These are phyloP conservation scores for Lemur catta DNA, from an alignment of 2,797 vertebrate genomes.

Conservation along the genomic window DNA sequence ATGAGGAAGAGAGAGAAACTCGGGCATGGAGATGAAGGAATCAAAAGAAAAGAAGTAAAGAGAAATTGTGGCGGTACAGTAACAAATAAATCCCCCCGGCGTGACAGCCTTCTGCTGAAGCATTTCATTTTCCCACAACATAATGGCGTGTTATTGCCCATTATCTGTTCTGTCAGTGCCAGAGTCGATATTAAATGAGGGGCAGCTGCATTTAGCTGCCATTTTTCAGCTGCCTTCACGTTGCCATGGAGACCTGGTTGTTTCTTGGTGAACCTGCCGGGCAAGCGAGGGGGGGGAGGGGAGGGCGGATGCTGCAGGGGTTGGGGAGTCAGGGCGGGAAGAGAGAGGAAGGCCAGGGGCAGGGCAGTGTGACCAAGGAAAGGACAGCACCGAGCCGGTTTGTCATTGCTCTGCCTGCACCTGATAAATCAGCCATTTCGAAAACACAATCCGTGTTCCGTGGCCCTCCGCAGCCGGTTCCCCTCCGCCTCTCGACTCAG, in stretches of 20 bases:
- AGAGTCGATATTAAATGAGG: constrained; percentile 97
- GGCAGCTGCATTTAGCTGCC: constrained; percentile 92
- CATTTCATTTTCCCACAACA: constrained; percentile 93
- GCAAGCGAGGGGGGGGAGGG: neutral
- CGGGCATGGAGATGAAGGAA: constrained; percentile 17
- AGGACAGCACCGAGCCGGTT: neutral
- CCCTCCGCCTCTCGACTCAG: neutral
- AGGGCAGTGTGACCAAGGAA: neutral
- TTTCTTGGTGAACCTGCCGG: constrained; percentile 76
- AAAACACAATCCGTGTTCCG: constrained; percentile 48
- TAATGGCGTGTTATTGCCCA: constrained; percentile 95
- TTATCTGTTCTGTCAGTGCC: constrained; percentile 97
- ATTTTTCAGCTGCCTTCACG: constrained; percentile 92
- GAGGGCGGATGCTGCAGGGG: neutral
- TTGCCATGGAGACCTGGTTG: constrained; percentile 90
- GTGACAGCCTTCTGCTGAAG: constrained; percentile 91
- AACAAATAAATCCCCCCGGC: constrained; percentile 89
- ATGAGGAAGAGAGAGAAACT: neutral
- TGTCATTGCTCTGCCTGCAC: neutral
- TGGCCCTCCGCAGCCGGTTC: fast-evolving
- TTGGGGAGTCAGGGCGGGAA: neutral
- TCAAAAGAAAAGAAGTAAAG: constrained; percentile 7
- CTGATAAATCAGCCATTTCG: constrained; percentile 34
- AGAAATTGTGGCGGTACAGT: constrained; percentile 82
- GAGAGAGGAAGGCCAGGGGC: neutral